Percentiles rank a stretch among this genome's conserved stretches.
phyloP scores from a whole-genome alignment of 1,140 invertebrate genomes.

The Drosophila orosa region DNA sequence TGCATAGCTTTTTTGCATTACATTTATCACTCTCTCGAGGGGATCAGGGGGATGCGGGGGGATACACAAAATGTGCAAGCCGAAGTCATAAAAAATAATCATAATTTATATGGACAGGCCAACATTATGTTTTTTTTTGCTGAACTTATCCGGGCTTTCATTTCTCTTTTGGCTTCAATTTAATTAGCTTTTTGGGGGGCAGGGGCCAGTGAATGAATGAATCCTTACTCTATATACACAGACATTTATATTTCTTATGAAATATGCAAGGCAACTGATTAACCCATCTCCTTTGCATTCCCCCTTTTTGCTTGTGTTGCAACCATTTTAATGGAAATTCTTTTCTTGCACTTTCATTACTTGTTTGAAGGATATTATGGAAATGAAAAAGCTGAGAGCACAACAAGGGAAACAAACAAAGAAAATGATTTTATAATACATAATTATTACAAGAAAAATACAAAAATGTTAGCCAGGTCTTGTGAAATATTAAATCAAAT shows the following conservation, averaged over 20 bases:
- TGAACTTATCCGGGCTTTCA: neutral
- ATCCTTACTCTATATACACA: slow-evolving; percentile 15
- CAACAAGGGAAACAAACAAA: neutral
- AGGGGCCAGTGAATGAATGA: slow-evolving; percentile 11
- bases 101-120: slow-evolving; percentile 41
- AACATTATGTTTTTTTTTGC: slow-evolving; percentile 10
- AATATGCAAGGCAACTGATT: slow-evolving; percentile 34
- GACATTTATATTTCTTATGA: slow-evolving; percentile 20
- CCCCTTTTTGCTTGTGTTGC: slow-evolving; percentile 10
- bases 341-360: slow-evolving; percentile 34
- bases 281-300: slow-evolving; percentile 3
- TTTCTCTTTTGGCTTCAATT: slow-evolving; percentile 26
- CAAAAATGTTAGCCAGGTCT: neutral
- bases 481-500: too few relatives aligned
- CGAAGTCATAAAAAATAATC: slow-evolving; percentile 41
- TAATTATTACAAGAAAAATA: neutral
- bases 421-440: neutral
- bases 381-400: neutral
- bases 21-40: slow-evolving; percentile 59
- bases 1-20: slow-evolving; percentile 45
- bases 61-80: slow-evolving; percentile 8
- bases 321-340: slow-evolving; percentile 49
- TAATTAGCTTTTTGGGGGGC: slow-evolving; percentile 44
- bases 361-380: neutral
- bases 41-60: neutral